A percentile compares a stretch with the other conserved stretches of the same genome.
Conservation (phyloP, 2,888 invertebrate genomes). For the Leuctra nigra region DNA sequence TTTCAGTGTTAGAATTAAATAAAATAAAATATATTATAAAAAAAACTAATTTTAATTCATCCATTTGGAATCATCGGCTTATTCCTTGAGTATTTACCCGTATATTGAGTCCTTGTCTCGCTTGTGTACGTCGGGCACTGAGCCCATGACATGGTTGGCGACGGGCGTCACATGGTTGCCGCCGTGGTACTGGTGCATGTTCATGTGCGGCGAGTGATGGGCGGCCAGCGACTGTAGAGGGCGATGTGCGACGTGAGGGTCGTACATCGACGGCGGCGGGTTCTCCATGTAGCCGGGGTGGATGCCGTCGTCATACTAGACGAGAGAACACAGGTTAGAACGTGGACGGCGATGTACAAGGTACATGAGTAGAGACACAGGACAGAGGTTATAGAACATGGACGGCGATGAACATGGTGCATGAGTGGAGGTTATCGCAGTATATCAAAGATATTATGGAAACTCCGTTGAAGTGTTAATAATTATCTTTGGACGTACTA, state of each 20-base stretch:
- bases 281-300: constrained; percentile 77
- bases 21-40: too few species aligned
- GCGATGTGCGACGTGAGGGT: constrained; percentile 59
- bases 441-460: too few species aligned
- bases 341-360: too few species aligned
- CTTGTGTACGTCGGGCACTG: constrained; percentile 86
- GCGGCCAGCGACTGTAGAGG: constrained; percentile 42
- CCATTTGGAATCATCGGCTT: too few species aligned
- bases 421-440: too few species aligned
- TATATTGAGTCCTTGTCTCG: constrained; percentile 98
- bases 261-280: constrained; percentile 56
- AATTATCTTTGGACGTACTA: too few species aligned
- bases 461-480: too few species aligned
- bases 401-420: not conserved
- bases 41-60: too few species aligned
- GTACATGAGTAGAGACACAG: too few species aligned
- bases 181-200: constrained; percentile 40
- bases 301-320: constrained; percentile 91
- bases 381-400: not conserved
- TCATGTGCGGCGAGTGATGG: constrained; percentile 76
- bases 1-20: too few species aligned
- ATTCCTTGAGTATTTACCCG: constrained; percentile 74
- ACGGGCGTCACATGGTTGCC: constrained; percentile 62
- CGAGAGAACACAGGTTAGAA: constrained; percentile 23
- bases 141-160: constrained; percentile 77